Evolutionary conservation across 2,113 vertebrate species (phyloP), one percentile per base, ranked within the genome.

Genomic region (Egretta garzetta): DNA sequence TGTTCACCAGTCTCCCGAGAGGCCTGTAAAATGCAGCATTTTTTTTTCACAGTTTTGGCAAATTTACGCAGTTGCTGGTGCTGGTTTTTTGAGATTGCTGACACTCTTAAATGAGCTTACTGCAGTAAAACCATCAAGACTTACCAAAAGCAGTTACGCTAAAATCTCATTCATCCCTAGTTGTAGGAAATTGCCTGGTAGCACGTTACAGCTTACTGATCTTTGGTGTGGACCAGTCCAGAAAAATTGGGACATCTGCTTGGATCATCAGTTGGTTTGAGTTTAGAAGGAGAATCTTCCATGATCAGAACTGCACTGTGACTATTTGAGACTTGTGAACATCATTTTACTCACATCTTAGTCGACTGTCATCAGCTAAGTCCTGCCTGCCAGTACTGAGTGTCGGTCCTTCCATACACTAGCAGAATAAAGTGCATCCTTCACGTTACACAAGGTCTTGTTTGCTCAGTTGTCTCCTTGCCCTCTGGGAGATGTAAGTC

Each of bases 1-100:
- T 19, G 62, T 23, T 64, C 1, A 0, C 9, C 7, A 1, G 12
- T 12, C 33, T 84, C 39, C 37, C 0, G 0, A 13, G 68, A 9
- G 16, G 20, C 1, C 8, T 71, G 39, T 59, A 10, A 80, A 67
- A 33, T 18, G 26, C 45, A 64, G 35, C 6, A 21, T 6, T 37
- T 43, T 41, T 43, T 41, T 83, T 73, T 28, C 49, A 24, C 27
- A 47, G 33, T 85, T 84, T 28, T 62, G 45, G 22, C 17, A 71
- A 67, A 66, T 84, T 24, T 50, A 39, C 82, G 9, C 39, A 52
- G 12, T 59, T 74, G 26, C 16, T 37, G 6, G 14, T 60, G 47
- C 43, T 76, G 7, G 8, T 26, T 83, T 72, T 39, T 47, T 1
- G 1, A 37, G 47, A 22, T 35, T 52, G 14, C 82, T 68, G 21